Evolutionary conservation across 2,888 invertebrate species (phyloP).

Genomic region (Stenolophus ochropezus): DNA sequence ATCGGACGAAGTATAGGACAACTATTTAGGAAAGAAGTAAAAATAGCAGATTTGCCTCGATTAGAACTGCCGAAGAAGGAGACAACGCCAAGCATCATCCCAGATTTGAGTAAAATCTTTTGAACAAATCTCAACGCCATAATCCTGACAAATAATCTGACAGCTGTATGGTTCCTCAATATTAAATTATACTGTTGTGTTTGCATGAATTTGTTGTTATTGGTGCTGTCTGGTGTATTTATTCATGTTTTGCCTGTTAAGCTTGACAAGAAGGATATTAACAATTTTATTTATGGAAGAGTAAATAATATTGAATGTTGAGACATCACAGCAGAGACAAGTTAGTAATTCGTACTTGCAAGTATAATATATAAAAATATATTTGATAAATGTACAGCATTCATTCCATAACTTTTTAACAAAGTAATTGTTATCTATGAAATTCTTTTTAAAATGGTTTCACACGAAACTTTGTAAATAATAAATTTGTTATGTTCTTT

Average conservation of each 20-base stretch:
- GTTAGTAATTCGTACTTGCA: constrained; percentile 35
- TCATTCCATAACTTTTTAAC: constrained; percentile 54
- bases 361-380: constrained; percentile 41
- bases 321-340: constrained; percentile 48
- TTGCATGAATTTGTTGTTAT: constrained; percentile 55
- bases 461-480: constrained; percentile 41
- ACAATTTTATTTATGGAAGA: constrained; percentile 40
- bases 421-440: constrained; percentile 49
- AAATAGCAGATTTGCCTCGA: constrained; percentile 88
- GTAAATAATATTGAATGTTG: constrained; percentile 46
- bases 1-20: constrained; percentile 91
- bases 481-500: constrained; percentile 47
- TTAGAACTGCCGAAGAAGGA: constrained; percentile 74
- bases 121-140: constrained; percentile 35
- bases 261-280: constrained; percentile 44
- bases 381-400: constrained; percentile 57
- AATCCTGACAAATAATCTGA: constrained; percentile 47
- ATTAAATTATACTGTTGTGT: constrained; percentile 55
- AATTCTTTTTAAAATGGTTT: constrained; percentile 48
- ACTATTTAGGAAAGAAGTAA: constrained; percentile 90
- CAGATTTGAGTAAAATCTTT: constrained; percentile 70
- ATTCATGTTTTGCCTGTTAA: constrained; percentile 42
- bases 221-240: constrained; percentile 58
- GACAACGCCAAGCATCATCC: constrained; percentile 68
- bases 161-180: constrained; percentile 44